Percentiles rank a stretch among this genome's conserved stretches.
Evolutionary conservation across 1,140 invertebrate species (phyloP).

Genomic region (Penaeus indicus): DNA sequence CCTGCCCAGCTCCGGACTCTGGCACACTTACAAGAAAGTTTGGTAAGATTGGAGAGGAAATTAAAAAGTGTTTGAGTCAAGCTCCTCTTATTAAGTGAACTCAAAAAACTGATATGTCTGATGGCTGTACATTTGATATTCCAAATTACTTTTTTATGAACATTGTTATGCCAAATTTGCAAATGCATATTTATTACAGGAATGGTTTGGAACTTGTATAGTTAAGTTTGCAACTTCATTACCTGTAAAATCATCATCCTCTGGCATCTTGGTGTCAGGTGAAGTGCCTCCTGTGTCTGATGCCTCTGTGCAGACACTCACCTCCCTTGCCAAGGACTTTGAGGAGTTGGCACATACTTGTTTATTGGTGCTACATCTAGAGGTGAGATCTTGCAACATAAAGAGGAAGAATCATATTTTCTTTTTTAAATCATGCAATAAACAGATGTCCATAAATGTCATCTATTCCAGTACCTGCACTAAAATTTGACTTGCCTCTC

Average conservation of each 20-base stretch:
- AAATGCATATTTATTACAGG: slow-evolving; percentile 70
- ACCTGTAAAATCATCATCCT: slow-evolving; percentile 66
- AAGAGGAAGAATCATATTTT: too few relatives aligned
- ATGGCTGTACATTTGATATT: too few relatives aligned
- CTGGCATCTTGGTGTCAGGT: slow-evolving; percentile 68
- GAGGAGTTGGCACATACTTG: slow-evolving; percentile 92
- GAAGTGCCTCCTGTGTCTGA: slow-evolving; percentile 62
- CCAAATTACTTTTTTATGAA: too few relatives aligned
- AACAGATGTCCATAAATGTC: too few relatives aligned
- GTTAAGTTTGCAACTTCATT: slow-evolving; percentile 69
- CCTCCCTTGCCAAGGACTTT: slow-evolving; percentile 82
- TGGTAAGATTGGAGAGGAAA: slow-evolving; percentile 72
- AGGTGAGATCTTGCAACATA: slow-evolving; percentile 78
- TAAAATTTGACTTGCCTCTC: neutral
- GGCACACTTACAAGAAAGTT: slow-evolving; percentile 91
- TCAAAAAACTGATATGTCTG: too few relatives aligned
- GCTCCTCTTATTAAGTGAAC: too few relatives aligned
- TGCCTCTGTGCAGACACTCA: slow-evolving; percentile 73
- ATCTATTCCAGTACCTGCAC: too few relatives aligned
- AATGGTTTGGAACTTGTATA: slow-evolving; percentile 78
- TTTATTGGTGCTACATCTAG: slow-evolving; percentile 90
- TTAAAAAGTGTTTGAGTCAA: too few relatives aligned
- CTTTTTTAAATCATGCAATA: neutral
- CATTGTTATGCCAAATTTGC: neutral
- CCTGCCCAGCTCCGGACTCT: slow-evolving; percentile 83